Base-by-base conservation (phyloP, 2,888 invertebrate genomes). In the Spodoptera littoralis region DNA sequence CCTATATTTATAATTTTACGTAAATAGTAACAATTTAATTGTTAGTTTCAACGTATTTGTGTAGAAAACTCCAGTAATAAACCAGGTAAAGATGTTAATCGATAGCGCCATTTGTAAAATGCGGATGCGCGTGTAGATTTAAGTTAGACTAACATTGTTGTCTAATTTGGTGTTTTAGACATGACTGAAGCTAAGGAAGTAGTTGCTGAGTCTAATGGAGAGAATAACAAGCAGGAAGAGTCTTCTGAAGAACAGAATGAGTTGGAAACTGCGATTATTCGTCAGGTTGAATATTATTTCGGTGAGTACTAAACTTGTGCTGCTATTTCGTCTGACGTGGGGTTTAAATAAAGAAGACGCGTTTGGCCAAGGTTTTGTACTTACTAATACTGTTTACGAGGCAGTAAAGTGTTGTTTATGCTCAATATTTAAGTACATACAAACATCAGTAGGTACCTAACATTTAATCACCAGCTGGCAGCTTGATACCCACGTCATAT, bases 271-370 rank as follows among this genome's bases (percentile, higher is more conserved):
- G 95, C 95, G 60, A 96, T 97, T 50, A 96, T 97, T 72, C 95
- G 95, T 5, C 97, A 97, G 90, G 93, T 97, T 8, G 96, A 96
- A 83, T 96, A 96, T 84, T 96, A 96, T 85, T 96, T 96, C 76
- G 92, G 95, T 95, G 79, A 83, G 91, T 88, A 60, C 47, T 59
- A 27, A 43, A 60, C 50, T 48, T 47, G 22, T 50, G 42, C 24
- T 27, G 36, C 36, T 36, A 36, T 36, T 24, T 4, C 13, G 24
- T 18, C 47, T 68, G 70, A 68, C 74, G 70, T 68, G 42, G 27
- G 68, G 56, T 68, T 67, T 73, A 67, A 46, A 3, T 43, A 51
- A 12, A 70, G 59, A 42, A 59, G 11, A 41, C 44, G 18, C 12
- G 30, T 24, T 50, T 45, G 27, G 9, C 18, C 74, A 73, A 61